Conservation (phyloP, 2,113 vertebrate species). For the Tupaia chinensis region DNA sequence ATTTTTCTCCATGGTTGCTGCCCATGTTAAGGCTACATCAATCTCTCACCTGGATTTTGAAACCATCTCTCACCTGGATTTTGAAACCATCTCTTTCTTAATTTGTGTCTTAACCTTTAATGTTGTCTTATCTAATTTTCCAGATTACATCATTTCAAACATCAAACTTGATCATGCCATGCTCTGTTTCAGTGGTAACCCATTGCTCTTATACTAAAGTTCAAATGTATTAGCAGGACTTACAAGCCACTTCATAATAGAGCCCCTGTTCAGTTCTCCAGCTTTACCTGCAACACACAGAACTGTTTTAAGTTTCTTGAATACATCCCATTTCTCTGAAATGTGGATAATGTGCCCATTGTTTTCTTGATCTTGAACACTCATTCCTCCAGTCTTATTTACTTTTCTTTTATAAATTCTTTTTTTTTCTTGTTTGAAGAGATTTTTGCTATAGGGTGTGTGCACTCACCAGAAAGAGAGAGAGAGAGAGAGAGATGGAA, state of each 20-base stretch:
- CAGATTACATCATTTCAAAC: background rate
- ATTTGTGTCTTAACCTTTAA: background rate
- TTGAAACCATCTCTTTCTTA: background rate
- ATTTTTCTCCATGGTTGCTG: background rate
- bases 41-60: background rate
- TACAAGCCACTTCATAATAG: background rate
- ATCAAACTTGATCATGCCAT: background rate
- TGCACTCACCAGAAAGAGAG: no score
- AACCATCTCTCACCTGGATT: background rate
- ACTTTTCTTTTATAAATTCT: background rate
- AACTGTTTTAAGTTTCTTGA: conserved; percentile 33
- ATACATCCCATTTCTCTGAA: background rate
- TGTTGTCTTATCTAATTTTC: background rate
- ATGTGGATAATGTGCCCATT: background rate
- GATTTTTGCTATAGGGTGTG: no score
- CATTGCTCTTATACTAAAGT: background rate
- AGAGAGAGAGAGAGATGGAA: no score
- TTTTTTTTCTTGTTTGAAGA: background rate
- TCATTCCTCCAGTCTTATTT: background rate
- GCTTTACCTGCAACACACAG: background rate
- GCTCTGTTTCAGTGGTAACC: background rate
- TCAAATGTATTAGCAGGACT: background rate
- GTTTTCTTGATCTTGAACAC: background rate
- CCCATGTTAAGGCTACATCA: background rate
- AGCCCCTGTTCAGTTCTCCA: background rate